These are phyloP conservation scores for Chrysolina oricalcia DNA, from an alignment of 2,888 invertebrate genomes.

Conservation along the genomic window DNA sequence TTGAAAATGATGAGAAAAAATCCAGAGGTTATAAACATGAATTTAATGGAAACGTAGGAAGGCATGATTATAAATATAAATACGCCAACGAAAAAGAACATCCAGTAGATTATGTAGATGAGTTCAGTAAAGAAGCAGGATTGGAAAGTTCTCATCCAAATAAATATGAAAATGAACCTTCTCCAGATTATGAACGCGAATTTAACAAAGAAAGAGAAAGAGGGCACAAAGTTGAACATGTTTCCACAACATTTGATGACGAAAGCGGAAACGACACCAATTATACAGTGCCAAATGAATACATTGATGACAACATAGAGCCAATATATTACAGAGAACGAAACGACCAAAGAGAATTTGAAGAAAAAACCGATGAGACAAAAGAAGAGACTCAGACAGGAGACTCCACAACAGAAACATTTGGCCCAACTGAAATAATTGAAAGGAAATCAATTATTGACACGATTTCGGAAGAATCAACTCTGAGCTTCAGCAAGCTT, in stretches of 20 bases:
- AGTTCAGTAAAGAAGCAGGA: neutral
- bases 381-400: neutral
- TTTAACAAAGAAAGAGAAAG: slow-evolving; percentile 1
- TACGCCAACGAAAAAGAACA: slow-evolving; percentile 23
- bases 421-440: neutral
- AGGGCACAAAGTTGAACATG: neutral
- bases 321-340: slow-evolving; percentile 47
- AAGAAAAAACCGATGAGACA: neutral
- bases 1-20: slow-evolving; percentile 27
- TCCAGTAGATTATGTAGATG: neutral
- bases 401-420: neutral
- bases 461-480: neutral
- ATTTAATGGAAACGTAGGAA: slow-evolving; percentile 15
- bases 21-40: slow-evolving; percentile 27
- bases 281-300: slow-evolving; percentile 36
- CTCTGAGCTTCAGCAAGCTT: neutral
- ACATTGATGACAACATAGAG: slow-evolving; percentile 50
- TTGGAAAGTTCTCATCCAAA: neutral
- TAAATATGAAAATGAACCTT: neutral
- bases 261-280: slow-evolving; percentile 31
- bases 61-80: slow-evolving; percentile 15
- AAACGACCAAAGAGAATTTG: neutral
- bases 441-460: neutral
- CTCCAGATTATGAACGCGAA: slow-evolving; percentile 5
- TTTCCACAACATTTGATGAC: neutral